Percentiles rank a stretch among this genome's conserved stretches.
These are phyloP conservation scores for Drosophila sp. DNA, from an alignment of 1,140 invertebrate species.

Conservation along the genomic window DNA sequence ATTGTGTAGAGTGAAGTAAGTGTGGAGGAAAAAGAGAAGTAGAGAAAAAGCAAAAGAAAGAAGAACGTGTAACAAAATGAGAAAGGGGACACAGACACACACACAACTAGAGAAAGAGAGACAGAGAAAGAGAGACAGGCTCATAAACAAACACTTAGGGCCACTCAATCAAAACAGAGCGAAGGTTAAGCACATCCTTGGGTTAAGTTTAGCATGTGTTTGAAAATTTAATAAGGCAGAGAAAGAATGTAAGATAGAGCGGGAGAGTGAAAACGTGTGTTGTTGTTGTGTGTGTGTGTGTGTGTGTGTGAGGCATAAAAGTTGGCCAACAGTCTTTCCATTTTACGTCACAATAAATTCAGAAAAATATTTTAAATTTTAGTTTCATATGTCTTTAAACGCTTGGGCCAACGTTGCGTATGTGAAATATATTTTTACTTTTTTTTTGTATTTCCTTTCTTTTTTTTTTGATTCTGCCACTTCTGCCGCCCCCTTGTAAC, in stretches of 20 bases:
- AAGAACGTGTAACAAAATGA: constrained; percentile 23
- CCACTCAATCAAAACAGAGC: constrained; percentile 79
- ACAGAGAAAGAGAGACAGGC: constrained; percentile 22
- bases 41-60: constrained; percentile 47
- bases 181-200: constrained; percentile 78
- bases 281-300: constrained; percentile 4
- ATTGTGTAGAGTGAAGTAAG: constrained; percentile 38
- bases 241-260: neutral
- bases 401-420: constrained; percentile 70
- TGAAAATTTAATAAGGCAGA: constrained; percentile 77
- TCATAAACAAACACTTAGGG: constrained; percentile 74
- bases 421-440: constrained; percentile 52
- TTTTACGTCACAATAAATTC: constrained; percentile 52
- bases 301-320: constrained; percentile 54
- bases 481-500: neutral
- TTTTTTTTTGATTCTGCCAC: neutral
- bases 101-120: constrained; percentile 11
- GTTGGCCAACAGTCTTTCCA: constrained; percentile 50
- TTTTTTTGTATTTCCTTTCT: neutral
- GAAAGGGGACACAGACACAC: constrained; percentile 3
- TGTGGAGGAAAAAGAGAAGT: constrained; percentile 36
- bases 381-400: constrained; percentile 45
- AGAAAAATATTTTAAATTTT: constrained; percentile 23
- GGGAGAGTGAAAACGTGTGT: constrained; percentile 29
- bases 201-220: constrained; percentile 80